A percentile compares a stretch with the other conserved stretches of the same genome.
Conservation (phyloP, 2,113 vertebrate species). For the Okapia johnstoni region DNA sequence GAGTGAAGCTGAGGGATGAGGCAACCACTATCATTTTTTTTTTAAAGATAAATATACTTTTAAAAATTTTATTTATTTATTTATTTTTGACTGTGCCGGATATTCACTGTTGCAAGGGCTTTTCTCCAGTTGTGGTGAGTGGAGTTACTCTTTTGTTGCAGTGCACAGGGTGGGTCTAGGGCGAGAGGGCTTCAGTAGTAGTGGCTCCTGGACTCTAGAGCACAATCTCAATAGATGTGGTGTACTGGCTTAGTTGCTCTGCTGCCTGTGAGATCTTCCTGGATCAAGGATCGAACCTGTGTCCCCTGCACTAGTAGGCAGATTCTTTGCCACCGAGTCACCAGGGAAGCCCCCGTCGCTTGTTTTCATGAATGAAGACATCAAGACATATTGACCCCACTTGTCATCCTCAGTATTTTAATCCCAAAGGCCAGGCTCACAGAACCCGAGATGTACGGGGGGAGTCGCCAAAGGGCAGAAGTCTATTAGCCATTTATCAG, state of each 20-base stretch:
- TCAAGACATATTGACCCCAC: neutral
- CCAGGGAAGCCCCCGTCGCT: neutral
- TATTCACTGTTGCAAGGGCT: neutral
- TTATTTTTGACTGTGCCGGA: neutral
- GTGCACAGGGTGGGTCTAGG: neutral
- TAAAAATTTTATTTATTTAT: neutral
- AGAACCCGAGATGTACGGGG: neutral
- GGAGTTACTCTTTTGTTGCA: neutral
- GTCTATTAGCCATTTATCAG: neutral
- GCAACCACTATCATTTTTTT: neutral
- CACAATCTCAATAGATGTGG: neutral
- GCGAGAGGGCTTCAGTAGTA: neutral
- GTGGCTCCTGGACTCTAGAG: neutral
- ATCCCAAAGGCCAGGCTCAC: neutral
- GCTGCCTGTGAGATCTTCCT: neutral
- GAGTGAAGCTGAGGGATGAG: neutral
- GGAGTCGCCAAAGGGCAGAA: neutral
- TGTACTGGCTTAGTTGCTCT: neutral
- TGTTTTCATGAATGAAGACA: neutral
- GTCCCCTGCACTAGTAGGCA: neutral
- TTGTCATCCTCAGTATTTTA: neutral
- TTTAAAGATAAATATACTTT: neutral
- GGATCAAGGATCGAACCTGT: neutral
- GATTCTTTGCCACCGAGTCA: neutral
- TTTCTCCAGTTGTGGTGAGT: rapidly evolving